A percentile compares a stretch with the other conserved stretches of the same genome.
Evolutionary conservation across 2,888 invertebrate species (phyloP).

Genomic region (Caenorhabditis wallacei): DNA sequence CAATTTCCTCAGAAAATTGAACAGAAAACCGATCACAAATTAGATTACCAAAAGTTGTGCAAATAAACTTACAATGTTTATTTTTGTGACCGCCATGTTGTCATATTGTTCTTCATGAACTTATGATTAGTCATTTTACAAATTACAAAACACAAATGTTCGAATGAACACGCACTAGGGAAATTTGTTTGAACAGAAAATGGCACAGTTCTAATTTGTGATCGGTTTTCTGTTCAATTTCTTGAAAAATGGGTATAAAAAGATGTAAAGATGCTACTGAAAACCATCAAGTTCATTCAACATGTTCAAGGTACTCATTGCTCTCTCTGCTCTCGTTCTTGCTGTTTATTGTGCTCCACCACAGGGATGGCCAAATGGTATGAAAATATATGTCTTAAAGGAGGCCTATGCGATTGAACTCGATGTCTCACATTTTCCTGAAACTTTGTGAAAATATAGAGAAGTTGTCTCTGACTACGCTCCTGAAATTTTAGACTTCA

Average conservation of each 20-base stretch:
- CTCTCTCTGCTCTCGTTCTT: too few species aligned
- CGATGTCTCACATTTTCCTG: too few species aligned
- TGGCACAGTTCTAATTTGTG: not conserved
- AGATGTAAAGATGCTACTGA: not conserved
- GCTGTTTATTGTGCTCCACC: too few species aligned
- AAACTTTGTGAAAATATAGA: too few species aligned
- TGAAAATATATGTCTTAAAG: too few species aligned
- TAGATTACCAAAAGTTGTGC: not conserved
- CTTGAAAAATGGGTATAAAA: conserved; percentile 11
- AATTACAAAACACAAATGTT: too few species aligned
- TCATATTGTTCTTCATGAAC: too few species aligned
- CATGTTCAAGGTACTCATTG: conserved; percentile 35
- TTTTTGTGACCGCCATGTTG: conserved; percentile 8
- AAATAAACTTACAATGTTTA: not conserved
- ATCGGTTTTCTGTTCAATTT: not conserved
- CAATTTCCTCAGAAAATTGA: not conserved
- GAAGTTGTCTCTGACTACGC: too few species aligned
- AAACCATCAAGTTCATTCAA: conserved; percentile 7
- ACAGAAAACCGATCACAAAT: not conserved
- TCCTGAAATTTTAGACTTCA: too few species aligned
- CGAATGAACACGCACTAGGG: conserved; percentile 18
- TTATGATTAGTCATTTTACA: not conserved
- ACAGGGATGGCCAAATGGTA: too few species aligned
- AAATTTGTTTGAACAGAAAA: conserved; percentile 3
- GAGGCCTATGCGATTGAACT: too few species aligned